Evolutionary conservation across 2,113 vertebrate genomes (phyloP).

Genomic region (Lepus americanus): DNA sequence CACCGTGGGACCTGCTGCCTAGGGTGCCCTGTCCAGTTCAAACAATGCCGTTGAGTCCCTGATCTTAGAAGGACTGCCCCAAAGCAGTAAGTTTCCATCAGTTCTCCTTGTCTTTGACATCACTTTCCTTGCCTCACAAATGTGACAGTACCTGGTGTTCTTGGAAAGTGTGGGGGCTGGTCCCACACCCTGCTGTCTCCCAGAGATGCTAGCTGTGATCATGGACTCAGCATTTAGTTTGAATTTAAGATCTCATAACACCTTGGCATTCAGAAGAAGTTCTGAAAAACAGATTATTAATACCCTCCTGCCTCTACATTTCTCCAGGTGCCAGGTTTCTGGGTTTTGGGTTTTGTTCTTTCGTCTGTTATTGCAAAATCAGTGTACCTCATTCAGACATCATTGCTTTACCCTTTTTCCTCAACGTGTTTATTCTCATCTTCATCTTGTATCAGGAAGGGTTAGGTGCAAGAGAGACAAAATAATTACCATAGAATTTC

Average conservation of each 20-base stretch:
- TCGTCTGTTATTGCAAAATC: not conserved
- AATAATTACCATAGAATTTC: not conserved
- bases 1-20: not conserved
- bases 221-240: not conserved
- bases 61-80: not conserved
- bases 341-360: not conserved
- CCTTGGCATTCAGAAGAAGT: not conserved
- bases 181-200: not conserved
- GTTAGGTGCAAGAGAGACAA: not conserved
- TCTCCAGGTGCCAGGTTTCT: not conserved
- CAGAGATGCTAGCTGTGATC: not conserved
- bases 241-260: not conserved
- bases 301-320: not conserved
- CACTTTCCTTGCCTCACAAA: not conserved
- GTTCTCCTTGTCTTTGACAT: not conserved
- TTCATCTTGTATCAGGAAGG: not conserved
- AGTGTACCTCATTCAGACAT: conserved; percentile 30
- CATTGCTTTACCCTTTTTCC: not conserved
- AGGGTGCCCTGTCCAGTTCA: not conserved
- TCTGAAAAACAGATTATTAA: not conserved
- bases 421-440: conserved; percentile 4
- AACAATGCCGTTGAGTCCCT: not conserved
- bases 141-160: not conserved
- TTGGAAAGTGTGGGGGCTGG: not conserved
- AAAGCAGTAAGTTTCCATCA: not conserved